phyloP scores from a whole-genome alignment of 2,797 vertebrate genomes.

The Oreortyx pictus region DNA sequence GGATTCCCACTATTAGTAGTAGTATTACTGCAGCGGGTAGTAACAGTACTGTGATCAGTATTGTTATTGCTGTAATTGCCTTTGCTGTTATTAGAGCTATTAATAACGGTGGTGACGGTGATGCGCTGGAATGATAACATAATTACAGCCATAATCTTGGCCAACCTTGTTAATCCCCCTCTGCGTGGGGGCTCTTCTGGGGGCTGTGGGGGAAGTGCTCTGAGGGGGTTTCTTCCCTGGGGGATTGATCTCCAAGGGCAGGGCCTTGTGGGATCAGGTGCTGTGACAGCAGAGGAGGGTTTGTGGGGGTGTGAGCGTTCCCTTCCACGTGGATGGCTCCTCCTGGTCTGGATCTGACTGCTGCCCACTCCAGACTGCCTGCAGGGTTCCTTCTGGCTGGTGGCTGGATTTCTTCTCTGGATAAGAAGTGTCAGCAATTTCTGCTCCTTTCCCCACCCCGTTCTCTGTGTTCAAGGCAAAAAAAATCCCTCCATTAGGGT shows the following conservation, averaged over 20 bases:
- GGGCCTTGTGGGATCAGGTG: background rate
- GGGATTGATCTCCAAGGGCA: background rate
- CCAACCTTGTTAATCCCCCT: constrained; percentile 48
- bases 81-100: constrained; percentile 57
- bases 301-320: background rate
- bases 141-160: constrained; percentile 59
- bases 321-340: background rate
- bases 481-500: accelerated
- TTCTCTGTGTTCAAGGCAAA: background rate
- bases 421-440: constrained; percentile 3
- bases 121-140: constrained; percentile 1
- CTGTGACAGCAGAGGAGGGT: background rate
- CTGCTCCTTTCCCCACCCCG: background rate
- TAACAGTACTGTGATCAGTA: background rate
- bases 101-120: constrained; percentile 32
- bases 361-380: background rate
- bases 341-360: background rate
- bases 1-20: constrained; percentile 31
- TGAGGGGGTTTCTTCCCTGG: background rate
- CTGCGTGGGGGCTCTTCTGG: accelerated
- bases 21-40: background rate
- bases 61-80: constrained; percentile 56
- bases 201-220: background rate
- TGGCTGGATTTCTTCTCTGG: background rate
- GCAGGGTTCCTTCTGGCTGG: background rate